A percentile compares a stretch with the other conserved stretches of the same genome.
Evolutionary conservation across 1,140 invertebrate genomes (phyloP).

Genomic region (Bradysia coprophila): DNA sequence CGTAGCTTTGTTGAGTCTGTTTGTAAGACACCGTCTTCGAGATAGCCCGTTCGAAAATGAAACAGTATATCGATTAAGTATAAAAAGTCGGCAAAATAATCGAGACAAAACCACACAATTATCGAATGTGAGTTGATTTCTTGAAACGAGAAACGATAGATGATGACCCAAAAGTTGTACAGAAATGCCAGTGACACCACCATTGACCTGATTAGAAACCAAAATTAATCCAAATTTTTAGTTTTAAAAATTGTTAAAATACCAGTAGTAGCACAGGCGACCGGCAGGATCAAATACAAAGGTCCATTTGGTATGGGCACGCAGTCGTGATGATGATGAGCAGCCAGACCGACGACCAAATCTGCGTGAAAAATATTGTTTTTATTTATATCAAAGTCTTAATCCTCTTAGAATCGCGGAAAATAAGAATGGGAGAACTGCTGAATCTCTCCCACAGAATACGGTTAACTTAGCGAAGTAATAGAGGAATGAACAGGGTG

Average conservation of each 20-base stretch:
- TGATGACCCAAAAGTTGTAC: conserved; percentile 98
- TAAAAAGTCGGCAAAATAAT: conserved; percentile 91
- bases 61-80: conserved; percentile 93
- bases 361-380: conserved; percentile 3
- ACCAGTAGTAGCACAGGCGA: conserved; percentile 86
- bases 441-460: too few species aligned
- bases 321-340: conserved; percentile 16
- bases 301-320: conserved; percentile 43
- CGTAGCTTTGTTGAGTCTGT: conserved; percentile 84
- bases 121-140: conserved; percentile 78
- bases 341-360: conserved; percentile 3
- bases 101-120: conserved; percentile 88
- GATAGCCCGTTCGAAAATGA: conserved; percentile 91
- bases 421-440: too few species aligned
- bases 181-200: conserved; percentile 94
- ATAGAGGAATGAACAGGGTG: too few species aligned
- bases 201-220: too few species aligned
- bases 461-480: too few species aligned
- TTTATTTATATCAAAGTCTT: too few species aligned
- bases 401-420: too few species aligned
- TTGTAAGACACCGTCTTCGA: conserved; percentile 91
- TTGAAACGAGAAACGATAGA: conserved; percentile 94
- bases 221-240: too few species aligned
- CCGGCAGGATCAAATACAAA: conserved; percentile 87
- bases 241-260: too few species aligned